A percentile compares a stretch with the other conserved stretches of the same genome.
Conservation (phyloP, 2,888 invertebrate genomes). For the Nemotelus pantherinus region DNA sequence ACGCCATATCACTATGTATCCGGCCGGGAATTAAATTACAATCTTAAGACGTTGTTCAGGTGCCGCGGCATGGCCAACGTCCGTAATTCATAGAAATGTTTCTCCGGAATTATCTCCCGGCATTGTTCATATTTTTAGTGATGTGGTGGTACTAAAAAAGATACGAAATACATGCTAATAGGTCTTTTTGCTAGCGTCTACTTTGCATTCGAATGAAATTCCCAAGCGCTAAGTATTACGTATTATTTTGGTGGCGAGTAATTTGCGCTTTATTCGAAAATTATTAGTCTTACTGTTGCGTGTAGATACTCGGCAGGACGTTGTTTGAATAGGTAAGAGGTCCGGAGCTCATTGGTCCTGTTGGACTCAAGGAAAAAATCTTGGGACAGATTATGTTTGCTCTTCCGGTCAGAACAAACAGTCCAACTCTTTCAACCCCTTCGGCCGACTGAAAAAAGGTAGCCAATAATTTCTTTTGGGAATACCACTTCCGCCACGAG, state of each 20-base stretch:
- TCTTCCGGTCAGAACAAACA: too few species aligned
- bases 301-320: neutral
- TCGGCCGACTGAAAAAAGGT: too few species aligned
- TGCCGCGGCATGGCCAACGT: conserved; percentile 16
- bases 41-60: conserved; percentile 32
- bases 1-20: conserved; percentile 16
- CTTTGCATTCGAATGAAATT: conserved; percentile 15
- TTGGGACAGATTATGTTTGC: too few species aligned
- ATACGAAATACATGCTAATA: neutral
- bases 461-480: too few species aligned
- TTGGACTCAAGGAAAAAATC: too few species aligned
- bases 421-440: too few species aligned
- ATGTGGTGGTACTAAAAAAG: neutral
- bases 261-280: conserved; percentile 15
- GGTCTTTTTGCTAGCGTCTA: neutral
- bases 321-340: too few species aligned
- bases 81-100: conserved; percentile 27
- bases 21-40: conserved; percentile 18
- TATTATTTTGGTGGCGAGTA: conserved; percentile 9
- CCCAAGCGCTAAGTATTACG: neutral
- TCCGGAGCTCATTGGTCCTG: too few species aligned
- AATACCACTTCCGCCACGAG: too few species aligned
- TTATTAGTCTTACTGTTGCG: conserved; percentile 2
- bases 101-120: neutral
- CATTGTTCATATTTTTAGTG: conserved; percentile 24